Evolutionary conservation across 1,140 invertebrate genomes (phyloP).

Genomic region (Anastrepha ludens): DNA sequence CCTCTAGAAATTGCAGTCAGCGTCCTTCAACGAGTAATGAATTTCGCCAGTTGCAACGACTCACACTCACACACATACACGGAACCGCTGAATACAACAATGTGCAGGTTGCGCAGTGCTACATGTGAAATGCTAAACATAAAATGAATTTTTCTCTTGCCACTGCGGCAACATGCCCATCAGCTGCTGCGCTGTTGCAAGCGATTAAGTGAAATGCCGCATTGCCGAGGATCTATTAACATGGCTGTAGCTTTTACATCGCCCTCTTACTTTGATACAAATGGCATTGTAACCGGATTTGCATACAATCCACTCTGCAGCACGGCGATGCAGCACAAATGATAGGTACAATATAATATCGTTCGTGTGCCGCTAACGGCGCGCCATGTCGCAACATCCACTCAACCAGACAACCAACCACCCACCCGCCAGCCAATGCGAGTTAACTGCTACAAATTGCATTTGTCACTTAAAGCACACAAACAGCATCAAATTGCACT

Average conservation of each 20-base stretch:
- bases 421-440: not conserved
- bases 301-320: not conserved
- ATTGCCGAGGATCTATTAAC: not conserved
- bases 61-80: not conserved
- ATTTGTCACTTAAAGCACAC: not conserved
- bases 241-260: not conserved
- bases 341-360: not conserved
- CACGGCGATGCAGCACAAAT: not conserved
- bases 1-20: constrained; percentile 16
- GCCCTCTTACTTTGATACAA: not conserved
- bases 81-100: not conserved
- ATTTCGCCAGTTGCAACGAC: not conserved
- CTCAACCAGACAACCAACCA: not conserved
- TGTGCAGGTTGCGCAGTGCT: not conserved
- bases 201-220: constrained; percentile 19
- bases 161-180: not conserved
- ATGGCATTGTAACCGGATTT: constrained; percentile 10
- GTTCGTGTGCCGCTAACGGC: not conserved
- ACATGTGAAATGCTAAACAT: not conserved
- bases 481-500: not conserved
- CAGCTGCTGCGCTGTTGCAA: not conserved
- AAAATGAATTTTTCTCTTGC: not conserved
- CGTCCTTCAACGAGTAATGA: constrained; percentile 4
- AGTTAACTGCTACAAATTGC: constrained; percentile 44
- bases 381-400: constrained; percentile 16